Conservation (phyloP, 2,888 invertebrate species). For the Ametastegia equiseti region DNA sequence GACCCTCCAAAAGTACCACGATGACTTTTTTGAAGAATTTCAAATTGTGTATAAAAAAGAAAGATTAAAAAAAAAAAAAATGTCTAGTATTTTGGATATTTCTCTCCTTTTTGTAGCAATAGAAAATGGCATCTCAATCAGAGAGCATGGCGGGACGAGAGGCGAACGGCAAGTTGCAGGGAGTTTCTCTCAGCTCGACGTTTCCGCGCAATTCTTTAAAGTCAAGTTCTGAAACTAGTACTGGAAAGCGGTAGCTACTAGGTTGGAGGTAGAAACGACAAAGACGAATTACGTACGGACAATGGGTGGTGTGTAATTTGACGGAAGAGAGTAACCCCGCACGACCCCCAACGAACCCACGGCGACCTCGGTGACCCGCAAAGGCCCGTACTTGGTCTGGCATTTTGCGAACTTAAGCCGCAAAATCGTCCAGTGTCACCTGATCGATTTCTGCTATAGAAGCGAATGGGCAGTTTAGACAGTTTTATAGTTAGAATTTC, state of each 20-base stretch:
- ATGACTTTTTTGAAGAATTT: too few species aligned
- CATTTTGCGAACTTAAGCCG: conserved; percentile 32
- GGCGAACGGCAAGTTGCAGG: neutral
- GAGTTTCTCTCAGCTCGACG: neutral
- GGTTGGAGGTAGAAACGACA: conserved; percentile 31
- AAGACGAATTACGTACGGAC: conserved; percentile 47
- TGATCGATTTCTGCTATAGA: conserved; percentile 31
- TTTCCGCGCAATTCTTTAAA: conserved; percentile 32
- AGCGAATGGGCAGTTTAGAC: conserved; percentile 40
- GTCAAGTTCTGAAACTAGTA: conserved; percentile 27
- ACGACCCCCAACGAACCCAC: conserved; percentile 23
- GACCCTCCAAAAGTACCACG: too few species aligned
- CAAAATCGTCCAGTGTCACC: conserved; percentile 37
- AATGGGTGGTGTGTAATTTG: conserved; percentile 45
- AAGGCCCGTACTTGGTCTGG: conserved; percentile 36
- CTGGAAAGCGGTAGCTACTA: neutral
- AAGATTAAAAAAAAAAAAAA: too few species aligned
- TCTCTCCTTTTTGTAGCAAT: too few species aligned
- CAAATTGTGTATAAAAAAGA: too few species aligned
- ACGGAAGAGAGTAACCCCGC: conserved; percentile 38
- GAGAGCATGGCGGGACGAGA: too few species aligned
- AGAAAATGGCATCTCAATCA: too few species aligned
- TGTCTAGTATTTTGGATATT: too few species aligned
- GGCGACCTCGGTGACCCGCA: conserved; percentile 43
- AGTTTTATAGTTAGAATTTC: conserved; percentile 45